phyloP scores from a whole-genome alignment of 2,797 vertebrate genomes.

The Rhabdomys pumilio region DNA sequence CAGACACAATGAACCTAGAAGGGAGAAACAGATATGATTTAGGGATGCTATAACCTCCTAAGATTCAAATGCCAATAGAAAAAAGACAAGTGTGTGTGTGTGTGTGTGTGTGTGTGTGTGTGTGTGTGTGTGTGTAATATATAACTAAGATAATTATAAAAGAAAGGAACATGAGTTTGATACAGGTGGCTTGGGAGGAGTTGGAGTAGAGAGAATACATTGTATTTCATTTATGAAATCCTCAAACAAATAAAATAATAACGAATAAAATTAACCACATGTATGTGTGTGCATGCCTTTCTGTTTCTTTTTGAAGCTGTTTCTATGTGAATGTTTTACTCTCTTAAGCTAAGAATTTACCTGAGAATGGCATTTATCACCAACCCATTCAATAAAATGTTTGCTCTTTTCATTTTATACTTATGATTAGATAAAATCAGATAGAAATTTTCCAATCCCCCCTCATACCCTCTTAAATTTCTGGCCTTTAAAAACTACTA shows the following conservation, averaged over 20 bases:
- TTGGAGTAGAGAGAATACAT: no score
- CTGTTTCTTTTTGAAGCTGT: background rate
- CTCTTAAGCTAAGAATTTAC: background rate
- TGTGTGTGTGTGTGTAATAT: background rate
- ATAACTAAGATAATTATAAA: no score
- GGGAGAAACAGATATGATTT: no score
- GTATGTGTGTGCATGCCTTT: no score
- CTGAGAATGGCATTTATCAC: background rate
- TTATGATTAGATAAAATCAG: background rate
- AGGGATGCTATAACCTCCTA: background rate
- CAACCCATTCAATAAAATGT: background rate
- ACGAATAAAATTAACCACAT: no score
- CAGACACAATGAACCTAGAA: background rate
- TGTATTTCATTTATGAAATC: background rate
- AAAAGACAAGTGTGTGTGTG: background rate
- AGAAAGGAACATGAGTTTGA: no score
- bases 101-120: background rate
- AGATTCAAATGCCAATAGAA: background rate
- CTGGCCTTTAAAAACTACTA: background rate
- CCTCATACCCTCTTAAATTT: background rate
- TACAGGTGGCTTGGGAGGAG: no score
- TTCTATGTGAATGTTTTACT: background rate
- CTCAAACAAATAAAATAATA: no score
- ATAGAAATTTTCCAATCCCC: background rate
- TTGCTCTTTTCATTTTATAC: background rate